Conservation (phyloP, 2,113 vertebrate species). For the Crotalus tigris region DNA sequence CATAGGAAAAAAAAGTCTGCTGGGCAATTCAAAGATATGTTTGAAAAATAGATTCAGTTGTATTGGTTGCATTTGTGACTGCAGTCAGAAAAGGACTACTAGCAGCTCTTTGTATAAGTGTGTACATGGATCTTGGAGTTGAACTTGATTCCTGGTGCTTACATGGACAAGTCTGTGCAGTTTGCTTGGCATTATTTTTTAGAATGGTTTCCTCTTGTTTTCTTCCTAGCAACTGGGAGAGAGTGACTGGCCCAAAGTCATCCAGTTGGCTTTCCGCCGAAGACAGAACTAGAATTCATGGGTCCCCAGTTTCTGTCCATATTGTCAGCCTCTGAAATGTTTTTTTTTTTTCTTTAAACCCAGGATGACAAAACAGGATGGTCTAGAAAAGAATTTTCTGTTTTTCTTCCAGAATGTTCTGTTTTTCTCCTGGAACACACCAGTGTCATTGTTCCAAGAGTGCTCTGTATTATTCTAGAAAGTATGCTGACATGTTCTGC, state of each 20-base stretch:
- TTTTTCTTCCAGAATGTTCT: neutral
- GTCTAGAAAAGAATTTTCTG: neutral
- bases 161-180: neutral
- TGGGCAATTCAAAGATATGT: neutral
- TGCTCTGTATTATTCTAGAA: neutral
- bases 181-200: neutral
- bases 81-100: neutral
- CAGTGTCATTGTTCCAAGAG: neutral
- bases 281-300: neutral
- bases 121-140: neutral
- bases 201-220: neutral
- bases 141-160: neutral
- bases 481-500: neutral
- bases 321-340: neutral
- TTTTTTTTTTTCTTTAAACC: neutral
- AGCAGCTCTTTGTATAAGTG: neutral
- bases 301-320: neutral
- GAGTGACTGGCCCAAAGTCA: neutral
- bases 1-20: neutral
- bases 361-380: neutral
- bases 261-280: neutral
- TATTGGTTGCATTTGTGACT: neutral
- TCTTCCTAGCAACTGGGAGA: neutral
- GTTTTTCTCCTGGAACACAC: neutral
- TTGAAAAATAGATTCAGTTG: neutral